phyloP scores from a whole-genome alignment of 2,888 invertebrate species.

The Perizoma affinitatum region DNA sequence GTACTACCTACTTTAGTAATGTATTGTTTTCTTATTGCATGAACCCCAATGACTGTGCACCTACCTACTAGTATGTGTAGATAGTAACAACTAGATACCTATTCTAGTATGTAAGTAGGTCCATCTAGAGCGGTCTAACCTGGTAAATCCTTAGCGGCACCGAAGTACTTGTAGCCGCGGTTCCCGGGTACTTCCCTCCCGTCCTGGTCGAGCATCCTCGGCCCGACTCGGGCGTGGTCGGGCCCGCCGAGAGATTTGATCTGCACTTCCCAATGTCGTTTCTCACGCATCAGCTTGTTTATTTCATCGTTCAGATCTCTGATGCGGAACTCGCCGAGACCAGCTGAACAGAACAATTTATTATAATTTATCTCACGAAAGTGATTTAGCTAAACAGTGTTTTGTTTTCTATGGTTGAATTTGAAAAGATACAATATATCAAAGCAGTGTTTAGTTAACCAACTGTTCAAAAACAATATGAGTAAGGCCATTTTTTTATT shows the following conservation, averaged over 20 bases:
- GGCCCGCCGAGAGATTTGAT: constrained; percentile 98
- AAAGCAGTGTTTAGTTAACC: too few species aligned
- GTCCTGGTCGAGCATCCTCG: constrained; percentile 96
- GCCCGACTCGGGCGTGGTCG: constrained; percentile 95
- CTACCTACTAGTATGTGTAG: too few species aligned
- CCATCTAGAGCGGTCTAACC: constrained; percentile 71
- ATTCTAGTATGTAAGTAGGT: not conserved
- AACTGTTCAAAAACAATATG: too few species aligned
- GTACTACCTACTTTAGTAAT: too few species aligned
- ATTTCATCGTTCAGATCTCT: constrained; percentile 99
- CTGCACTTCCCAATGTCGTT: constrained; percentile 98
- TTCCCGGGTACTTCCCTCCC: constrained; percentile 99
- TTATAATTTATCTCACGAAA: too few species aligned
- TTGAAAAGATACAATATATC: too few species aligned
- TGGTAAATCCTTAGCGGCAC: constrained; percentile 98
- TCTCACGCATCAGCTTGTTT: constrained; percentile 97
- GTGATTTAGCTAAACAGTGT: too few species aligned
- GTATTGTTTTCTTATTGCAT: too few species aligned
- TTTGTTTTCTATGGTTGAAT: too few species aligned
- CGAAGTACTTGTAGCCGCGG: constrained; percentile 99
- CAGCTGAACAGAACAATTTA: constrained; percentile 83
- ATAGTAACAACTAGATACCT: too few species aligned
- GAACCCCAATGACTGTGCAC: too few species aligned
- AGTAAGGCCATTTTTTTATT: too few species aligned
- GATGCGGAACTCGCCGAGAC: constrained; percentile 99